Conservation (phyloP, 2,888 invertebrate genomes). For the Leistus spinibarbis region DNA sequence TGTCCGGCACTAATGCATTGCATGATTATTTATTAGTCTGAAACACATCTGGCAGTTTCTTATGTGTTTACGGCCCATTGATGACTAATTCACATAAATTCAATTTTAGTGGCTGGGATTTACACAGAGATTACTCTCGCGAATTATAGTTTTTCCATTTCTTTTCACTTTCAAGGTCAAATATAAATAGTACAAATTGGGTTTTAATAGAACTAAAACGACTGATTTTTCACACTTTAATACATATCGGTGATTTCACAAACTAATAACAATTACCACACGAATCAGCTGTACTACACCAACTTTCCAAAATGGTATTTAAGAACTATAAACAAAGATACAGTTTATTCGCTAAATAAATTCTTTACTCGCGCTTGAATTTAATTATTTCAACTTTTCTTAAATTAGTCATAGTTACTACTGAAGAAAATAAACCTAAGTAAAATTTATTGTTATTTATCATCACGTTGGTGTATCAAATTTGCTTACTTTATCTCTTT, state of each 20-base stretch:
- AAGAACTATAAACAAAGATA: too few species aligned
- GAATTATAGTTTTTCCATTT: neutral
- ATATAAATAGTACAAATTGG: neutral
- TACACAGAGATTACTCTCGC: neutral
- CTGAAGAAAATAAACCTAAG: neutral
- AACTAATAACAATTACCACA: too few species aligned
- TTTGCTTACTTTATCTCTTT: neutral
- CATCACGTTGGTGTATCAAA: neutral
- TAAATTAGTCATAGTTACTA: neutral
- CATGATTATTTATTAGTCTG: neutral
- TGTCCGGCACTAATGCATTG: neutral
- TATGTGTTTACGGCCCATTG: neutral
- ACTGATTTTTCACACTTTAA: too few species aligned
- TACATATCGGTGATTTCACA: too few species aligned
- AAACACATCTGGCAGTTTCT: neutral
- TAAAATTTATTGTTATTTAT: neutral
- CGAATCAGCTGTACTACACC: too few species aligned
- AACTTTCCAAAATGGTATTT: too few species aligned
- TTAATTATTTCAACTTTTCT: neutral
- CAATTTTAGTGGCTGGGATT: neutral
- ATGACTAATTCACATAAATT: neutral
- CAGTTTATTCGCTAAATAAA: too few species aligned
- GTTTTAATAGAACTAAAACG: too few species aligned
- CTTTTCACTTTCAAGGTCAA: neutral
- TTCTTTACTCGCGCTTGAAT: too few species aligned